These are phyloP conservation scores for Sphenopsis melanotis DNA, from an alignment of 2,797 vertebrate species.

Conservation along the genomic window DNA sequence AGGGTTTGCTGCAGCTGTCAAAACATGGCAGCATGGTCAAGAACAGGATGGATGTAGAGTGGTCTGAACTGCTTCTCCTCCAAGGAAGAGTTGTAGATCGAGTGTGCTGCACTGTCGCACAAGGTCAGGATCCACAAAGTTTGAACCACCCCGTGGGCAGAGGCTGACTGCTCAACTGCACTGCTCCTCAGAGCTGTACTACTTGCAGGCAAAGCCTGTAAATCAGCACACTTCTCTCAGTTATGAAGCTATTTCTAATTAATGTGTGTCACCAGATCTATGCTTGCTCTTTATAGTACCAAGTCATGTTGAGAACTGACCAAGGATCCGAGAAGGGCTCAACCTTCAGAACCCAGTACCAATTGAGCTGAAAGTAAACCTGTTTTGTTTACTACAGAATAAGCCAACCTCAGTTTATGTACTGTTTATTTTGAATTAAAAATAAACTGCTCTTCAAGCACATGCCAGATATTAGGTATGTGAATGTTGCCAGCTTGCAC, in stretches of 20 bases:
- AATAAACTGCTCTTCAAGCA: neutral
- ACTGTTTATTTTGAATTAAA: neutral
- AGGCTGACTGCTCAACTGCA: neutral
- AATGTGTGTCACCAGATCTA: neutral
- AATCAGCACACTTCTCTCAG: neutral
- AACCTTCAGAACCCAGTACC: neutral
- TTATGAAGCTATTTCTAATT: neutral
- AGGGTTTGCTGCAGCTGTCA: neutral
- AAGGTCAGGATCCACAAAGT: neutral
- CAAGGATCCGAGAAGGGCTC: neutral
- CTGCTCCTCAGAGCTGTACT: neutral
- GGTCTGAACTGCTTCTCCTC: neutral
- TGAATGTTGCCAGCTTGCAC: neutral
- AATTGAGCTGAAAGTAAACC: neutral
- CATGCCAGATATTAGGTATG: neutral
- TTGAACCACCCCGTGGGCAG: neutral
- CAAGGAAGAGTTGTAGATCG: neutral
- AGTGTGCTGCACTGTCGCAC: accelerated
- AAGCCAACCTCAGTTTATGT: neutral
- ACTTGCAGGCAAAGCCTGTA: neutral
- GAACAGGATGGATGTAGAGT: neutral
- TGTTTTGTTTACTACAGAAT: neutral
- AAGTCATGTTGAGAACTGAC: neutral
- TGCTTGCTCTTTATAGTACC: neutral
- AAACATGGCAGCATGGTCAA: neutral